phyloP scores from a whole-genome alignment of 2,113 vertebrate species.

The Laticauda laticaudata region DNA sequence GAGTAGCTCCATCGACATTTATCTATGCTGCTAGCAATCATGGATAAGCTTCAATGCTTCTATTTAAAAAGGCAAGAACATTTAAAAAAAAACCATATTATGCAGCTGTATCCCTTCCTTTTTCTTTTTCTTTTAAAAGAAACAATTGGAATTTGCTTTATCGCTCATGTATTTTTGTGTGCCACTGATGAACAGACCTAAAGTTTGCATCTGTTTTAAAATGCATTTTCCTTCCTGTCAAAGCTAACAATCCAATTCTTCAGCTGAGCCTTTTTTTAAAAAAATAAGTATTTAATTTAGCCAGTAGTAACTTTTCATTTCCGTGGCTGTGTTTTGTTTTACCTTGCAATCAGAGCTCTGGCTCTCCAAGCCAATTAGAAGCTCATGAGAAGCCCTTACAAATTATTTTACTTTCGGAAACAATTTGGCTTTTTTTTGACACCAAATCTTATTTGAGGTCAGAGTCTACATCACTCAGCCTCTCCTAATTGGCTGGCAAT shows the following conservation, averaged over 20 bases:
- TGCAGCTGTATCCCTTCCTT: not conserved
- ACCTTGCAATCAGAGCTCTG: slow-evolving; percentile 30
- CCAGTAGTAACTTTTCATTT: slow-evolving; percentile 37
- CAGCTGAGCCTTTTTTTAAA: slow-evolving; percentile 25
- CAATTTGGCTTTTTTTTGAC: slow-evolving; percentile 17
- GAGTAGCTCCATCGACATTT: no score
- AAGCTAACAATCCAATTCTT: slow-evolving; percentile 20
- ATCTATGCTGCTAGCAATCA: not conserved
- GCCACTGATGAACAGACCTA: not conserved
- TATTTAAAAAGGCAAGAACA: not conserved
- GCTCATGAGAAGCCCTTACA: slow-evolving; percentile 24
- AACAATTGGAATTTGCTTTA: not conserved
- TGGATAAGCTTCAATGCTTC: not conserved
- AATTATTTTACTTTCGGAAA: slow-evolving; percentile 18
- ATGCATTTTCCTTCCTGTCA: not conserved
- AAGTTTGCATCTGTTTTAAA: not conserved
- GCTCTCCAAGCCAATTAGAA: slow-evolving; percentile 16
- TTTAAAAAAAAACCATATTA: not conserved
- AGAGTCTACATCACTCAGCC: not conserved
- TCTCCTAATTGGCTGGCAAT: not conserved
- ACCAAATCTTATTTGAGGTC: not conserved
- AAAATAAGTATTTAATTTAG: slow-evolving; percentile 25
- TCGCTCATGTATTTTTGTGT: not conserved
- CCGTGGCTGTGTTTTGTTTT: slow-evolving; percentile 23
- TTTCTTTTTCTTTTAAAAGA: not conserved